Conservation (phyloP, 2,797 vertebrate genomes). For the Mormyrops attenuatus region DNA sequence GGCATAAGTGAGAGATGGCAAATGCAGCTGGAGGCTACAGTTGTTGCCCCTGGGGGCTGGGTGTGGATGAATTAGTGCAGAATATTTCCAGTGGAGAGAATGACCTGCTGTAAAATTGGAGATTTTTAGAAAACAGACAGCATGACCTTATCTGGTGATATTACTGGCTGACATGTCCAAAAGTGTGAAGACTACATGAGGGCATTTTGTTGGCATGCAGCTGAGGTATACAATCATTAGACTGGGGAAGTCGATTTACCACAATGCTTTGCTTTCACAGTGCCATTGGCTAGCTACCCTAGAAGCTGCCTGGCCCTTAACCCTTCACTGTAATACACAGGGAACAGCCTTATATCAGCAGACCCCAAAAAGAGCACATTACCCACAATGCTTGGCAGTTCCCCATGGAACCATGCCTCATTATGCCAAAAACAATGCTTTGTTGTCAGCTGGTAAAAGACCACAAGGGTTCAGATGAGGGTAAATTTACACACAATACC, state of each 20-base stretch:
- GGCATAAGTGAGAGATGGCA: neutral
- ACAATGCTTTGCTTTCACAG: neutral
- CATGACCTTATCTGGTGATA: neutral
- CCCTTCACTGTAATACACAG: neutral
- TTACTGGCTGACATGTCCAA: neutral
- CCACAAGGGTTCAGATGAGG: neutral
- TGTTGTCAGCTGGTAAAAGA: conserved; percentile 21
- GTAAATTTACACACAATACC: conserved; percentile 14
- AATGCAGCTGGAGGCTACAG: neutral
- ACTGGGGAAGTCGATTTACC: neutral
- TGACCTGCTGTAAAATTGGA: neutral
- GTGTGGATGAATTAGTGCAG: neutral
- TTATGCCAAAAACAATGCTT: conserved; percentile 17
- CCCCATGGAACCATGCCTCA: neutral
- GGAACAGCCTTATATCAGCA: neutral
- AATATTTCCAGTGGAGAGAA: neutral
- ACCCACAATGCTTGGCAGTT: conserved; percentile 11
- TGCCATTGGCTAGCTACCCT: neutral
- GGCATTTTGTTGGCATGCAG: neutral
- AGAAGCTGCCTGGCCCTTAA: neutral
- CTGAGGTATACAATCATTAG: neutral
- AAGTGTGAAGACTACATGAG: neutral
- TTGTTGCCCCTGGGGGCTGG: neutral
- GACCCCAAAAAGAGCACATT: neutral
- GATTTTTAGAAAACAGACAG: neutral